Conservation (phyloP, 2,888 invertebrate species). For the Steinernema hermaphroditum region DNA sequence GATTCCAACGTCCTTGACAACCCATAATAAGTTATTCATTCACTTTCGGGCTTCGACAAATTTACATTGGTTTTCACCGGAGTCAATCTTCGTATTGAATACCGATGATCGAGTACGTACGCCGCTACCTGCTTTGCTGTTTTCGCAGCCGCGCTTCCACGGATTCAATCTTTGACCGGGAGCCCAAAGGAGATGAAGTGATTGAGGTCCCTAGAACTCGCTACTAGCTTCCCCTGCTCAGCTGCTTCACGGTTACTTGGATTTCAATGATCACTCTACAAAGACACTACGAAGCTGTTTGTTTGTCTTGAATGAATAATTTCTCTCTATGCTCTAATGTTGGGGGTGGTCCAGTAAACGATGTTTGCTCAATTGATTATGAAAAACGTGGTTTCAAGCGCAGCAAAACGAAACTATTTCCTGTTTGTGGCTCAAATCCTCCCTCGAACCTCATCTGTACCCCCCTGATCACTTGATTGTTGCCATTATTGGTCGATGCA, state of each 20-base stretch:
- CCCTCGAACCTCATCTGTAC: background rate
- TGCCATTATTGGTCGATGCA: no score
- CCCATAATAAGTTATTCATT: background rate
- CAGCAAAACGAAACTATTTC: background rate
- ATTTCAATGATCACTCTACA: background rate
- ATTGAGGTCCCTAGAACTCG: conserved; percentile 13
- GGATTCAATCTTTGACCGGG: conserved; percentile 18
- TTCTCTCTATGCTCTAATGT: background rate
- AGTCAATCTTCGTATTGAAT: background rate
- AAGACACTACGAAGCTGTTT: background rate
- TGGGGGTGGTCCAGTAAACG: background rate
- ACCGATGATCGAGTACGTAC: background rate
- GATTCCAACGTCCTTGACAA: conserved; percentile 14
- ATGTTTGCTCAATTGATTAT: background rate
- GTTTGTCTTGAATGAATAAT: background rate
- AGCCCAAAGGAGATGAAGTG: conserved; percentile 23
- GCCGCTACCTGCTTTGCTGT: background rate
- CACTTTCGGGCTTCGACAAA: background rate
- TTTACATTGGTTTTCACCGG: background rate
- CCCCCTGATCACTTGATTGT: no score
- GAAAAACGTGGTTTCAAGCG: background rate
- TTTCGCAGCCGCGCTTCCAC: background rate
- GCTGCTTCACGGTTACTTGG: no score
- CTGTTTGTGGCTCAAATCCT: background rate
- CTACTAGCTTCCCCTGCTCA: background rate